A percentile compares a stretch with the other conserved stretches of the same genome.
phyloP scores from a whole-genome alignment of 2,888 invertebrate species.

The Drosophila subsilvestris region DNA sequence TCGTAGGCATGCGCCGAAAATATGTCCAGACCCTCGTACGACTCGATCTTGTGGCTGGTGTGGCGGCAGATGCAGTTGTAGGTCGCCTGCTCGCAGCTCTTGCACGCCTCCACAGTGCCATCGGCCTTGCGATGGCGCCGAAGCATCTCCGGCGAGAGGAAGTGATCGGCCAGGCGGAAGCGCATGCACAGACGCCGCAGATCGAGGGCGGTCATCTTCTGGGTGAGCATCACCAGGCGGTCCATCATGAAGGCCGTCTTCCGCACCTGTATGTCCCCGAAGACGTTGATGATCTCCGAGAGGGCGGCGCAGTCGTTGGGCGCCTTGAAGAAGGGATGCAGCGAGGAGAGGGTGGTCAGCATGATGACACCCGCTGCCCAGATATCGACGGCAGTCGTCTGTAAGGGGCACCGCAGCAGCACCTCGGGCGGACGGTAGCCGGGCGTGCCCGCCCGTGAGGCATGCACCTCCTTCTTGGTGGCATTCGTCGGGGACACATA shows the following conservation, averaged over 20 bases:
- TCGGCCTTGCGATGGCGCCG: slow-evolving; percentile 74
- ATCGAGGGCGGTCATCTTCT: slow-evolving; percentile 85
- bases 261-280: slow-evolving; percentile 89
- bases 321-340: slow-evolving; percentile 94
- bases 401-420: slow-evolving; percentile 89
- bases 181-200: slow-evolving; percentile 84
- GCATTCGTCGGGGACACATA: slow-evolving; percentile 87
- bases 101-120: slow-evolving; percentile 79
- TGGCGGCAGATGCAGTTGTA: slow-evolving; percentile 83
- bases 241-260: slow-evolving; percentile 88
- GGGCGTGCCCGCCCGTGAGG: slow-evolving; percentile 94
- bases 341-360: slow-evolving; percentile 89
- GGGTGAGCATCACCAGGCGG: slow-evolving; percentile 85
- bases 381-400: slow-evolving; percentile 93
- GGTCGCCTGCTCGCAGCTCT: slow-evolving; percentile 82
- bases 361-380: slow-evolving; percentile 96
- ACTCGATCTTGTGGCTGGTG: slow-evolving; percentile 69
- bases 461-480: slow-evolving; percentile 88
- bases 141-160: slow-evolving; percentile 74
- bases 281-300: slow-evolving; percentile 91
- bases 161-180: slow-evolving; percentile 82
- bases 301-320: slow-evolving; percentile 91
- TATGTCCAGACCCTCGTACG: slow-evolving; percentile 73
- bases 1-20: slow-evolving; percentile 91
- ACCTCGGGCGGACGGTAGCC: slow-evolving; percentile 96